Base-by-base conservation (phyloP, 1,140 invertebrate species). In the Pentalonia nigronervosa region DNA sequence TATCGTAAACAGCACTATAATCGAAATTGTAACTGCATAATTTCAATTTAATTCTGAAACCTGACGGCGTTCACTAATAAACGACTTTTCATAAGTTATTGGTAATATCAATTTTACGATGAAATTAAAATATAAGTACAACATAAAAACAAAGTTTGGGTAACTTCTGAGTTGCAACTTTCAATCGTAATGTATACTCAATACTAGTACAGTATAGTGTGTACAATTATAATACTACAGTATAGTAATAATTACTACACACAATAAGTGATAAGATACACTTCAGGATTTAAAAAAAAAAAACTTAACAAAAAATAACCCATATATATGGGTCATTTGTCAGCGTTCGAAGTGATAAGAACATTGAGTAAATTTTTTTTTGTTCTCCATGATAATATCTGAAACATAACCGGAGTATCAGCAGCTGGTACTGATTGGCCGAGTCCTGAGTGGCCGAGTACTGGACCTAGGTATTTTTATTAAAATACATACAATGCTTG, bases 301-400 rank as follows among this genome's bases (percentile, higher is more conserved):
- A 67, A 67, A 67, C 60, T n/a, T 67, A 67, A 67, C 60, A 67
- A 67, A 76, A 76, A n/a, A n/a, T n/a, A 76, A 34, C 60, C 60
- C 14, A 76, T 17, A 4, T n/a, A n/a, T 76, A 76, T 76, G 4
- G 60, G 60, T 67, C 60, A 67, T 67, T 67, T 9, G 7, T 0
- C 56, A 60, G 25, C 56, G 56, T 23, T 60, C 7, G 25, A 67
- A n/a, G 11, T 67, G 60, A 67, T 67, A 67, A 67, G 60, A 60
- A 14, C 30, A 30, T 30, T 14, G 11, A 14, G 30, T 67, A 25
- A 7, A 67, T 25, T 14, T 67, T 67, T 67, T 56, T 67, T 67
- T 67, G 17, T 67, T 67, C 9, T 67, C 60, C 60, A 67, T 67
- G 60, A 67, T 67, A 67, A 60, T 60, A 60, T 30, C 56, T 30